Percentiles rank a stretch among this genome's conserved stretches.
These are phyloP conservation scores for Sturnus vulgaris DNA, from an alignment of 2,113 vertebrate species.

Conservation along the genomic window DNA sequence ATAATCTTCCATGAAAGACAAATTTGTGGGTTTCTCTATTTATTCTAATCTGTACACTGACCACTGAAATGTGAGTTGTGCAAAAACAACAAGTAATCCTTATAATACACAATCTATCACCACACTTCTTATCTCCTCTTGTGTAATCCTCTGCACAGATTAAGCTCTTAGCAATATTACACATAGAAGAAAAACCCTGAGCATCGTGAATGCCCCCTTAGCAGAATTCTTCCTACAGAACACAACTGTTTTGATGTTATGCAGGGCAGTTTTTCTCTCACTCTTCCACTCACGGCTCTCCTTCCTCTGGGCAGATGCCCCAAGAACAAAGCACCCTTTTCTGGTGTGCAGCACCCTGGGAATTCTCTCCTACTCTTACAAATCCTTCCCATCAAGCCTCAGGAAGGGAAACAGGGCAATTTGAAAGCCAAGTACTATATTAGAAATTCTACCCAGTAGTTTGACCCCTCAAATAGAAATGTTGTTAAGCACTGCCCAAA, in stretches of 20 bases:
- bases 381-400: background rate
- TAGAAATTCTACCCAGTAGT: background rate
- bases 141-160: background rate
- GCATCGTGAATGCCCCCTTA: background rate
- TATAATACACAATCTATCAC: background rate
- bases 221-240: background rate
- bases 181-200: background rate
- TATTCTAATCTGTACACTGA: background rate
- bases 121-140: background rate
- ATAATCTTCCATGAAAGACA: background rate
- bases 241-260: background rate
- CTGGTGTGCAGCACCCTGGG: background rate
- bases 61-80: background rate
- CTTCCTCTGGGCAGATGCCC: background rate
- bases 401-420: background rate
- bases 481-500: background rate
- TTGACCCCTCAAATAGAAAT: constrained; percentile 26
- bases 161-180: background rate
- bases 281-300: background rate
- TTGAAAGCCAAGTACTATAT: background rate
- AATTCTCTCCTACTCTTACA: background rate
- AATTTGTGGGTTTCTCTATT: background rate
- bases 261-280: background rate
- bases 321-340: background rate
- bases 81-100: constrained; percentile 20